Evolutionary conservation across 1,140 invertebrate genomes (phyloP), one percentile per base, ranked within the genome.

Genomic region (Antheraea pernyi): DNA sequence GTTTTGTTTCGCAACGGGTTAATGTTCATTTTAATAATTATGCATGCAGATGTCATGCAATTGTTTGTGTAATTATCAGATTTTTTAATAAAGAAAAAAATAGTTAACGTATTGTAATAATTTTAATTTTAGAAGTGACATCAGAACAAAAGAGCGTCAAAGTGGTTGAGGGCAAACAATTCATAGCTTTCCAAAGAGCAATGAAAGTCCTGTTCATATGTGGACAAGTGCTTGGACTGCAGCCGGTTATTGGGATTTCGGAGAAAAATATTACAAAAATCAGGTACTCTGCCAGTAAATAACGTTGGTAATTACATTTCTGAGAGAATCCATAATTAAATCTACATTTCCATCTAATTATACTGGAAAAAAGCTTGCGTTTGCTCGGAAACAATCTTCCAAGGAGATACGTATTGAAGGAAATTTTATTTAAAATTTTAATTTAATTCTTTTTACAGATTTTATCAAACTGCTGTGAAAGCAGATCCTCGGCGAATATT

Each of bases 151-250:
- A 73, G 18, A 64, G 67, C 3, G 59, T 59, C 19, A 62, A 65
- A 36, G 65, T 48, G 39, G 30, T n/a, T 61, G 30, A 16, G 13
- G 59, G 58, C 13, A 30, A 48, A 60, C 72, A 69, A 37, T 61
- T 74, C 19, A 8, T 59, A 36, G 42, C 72, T 0, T 85, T 85
- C 39, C 76, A 79, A 63, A 71, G 69, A 13, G 70, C 78, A 8
- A 81, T 80, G 76, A 77, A 61, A 48, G 6, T 73, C 9, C 16
- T 77, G 0, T 19, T 82, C 0, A 22, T 81, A 6, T 68, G 53
- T 22, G 83, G 76, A 11, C 77, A 81, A 65, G 76, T 48, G n/a
- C 59, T 80, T 6, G 83, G 80, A 7, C 19, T 82, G 8, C 77
- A 78, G 48, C 81, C 83, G 0, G 73, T 81, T 8, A 67, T 53